Percentiles rank a stretch among this genome's conserved stretches.
Evolutionary conservation across 2,113 vertebrate genomes (phyloP).

Genomic region (Gavia stellata): DNA sequence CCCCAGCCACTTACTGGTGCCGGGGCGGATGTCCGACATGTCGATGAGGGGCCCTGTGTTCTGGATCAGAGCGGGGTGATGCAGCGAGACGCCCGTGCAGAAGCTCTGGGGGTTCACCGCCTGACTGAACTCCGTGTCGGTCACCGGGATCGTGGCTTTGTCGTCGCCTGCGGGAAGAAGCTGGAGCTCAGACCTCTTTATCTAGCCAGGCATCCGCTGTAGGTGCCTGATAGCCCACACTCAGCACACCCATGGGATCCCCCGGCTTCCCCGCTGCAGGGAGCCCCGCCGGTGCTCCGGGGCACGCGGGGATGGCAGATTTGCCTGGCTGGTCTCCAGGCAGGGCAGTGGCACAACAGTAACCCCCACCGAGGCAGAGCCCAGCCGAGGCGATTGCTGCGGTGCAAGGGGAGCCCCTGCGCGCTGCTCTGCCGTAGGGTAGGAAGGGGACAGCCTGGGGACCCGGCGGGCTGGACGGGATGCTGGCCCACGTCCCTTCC

Average conservation of each 20-base stretch:
- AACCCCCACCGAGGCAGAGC: background rate
- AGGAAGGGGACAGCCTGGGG: background rate
- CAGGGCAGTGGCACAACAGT: rapidly evolving
- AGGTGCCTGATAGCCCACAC: background rate
- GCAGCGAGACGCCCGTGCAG: conserved; percentile 94
- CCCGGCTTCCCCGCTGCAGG: too few species aligned
- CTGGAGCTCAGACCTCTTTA: background rate
- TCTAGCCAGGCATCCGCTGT: rapidly evolving
- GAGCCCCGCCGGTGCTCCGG: background rate
- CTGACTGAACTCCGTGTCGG: conserved; percentile 95
- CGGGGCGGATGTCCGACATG: conserved; percentile 98
- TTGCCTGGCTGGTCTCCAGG: background rate
- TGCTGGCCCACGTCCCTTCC: rapidly evolving
- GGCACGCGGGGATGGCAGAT: background rate
- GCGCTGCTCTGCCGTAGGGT: rapidly evolving
- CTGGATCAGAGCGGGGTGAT: conserved; percentile 95
- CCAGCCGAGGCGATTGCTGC: rapidly evolving
- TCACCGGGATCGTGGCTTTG: conserved; percentile 95
- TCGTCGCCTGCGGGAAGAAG: conserved; percentile 82
- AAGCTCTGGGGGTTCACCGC: conserved; percentile 97
- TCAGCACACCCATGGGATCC: rapidly evolving
- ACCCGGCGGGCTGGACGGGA: rapidly evolving
- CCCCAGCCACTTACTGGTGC: conserved; percentile 84
- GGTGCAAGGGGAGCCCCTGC: rapidly evolving
- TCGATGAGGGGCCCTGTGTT: conserved; percentile 97